Conservation (phyloP, 2,888 invertebrate species). For the Eupithecia abbreviata region DNA sequence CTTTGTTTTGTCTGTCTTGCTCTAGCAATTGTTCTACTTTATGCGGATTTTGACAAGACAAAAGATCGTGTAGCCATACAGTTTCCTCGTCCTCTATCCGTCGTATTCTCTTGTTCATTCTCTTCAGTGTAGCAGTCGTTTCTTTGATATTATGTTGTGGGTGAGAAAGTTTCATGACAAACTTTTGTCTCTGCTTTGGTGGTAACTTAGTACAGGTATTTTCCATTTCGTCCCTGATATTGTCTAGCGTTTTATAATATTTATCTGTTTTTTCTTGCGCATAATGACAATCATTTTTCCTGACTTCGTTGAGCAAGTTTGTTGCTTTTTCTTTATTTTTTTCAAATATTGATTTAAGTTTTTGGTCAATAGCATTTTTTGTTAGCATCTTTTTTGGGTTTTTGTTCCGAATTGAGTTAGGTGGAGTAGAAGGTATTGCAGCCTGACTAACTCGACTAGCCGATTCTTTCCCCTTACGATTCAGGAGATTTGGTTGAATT, state of each 20-base stretch:
- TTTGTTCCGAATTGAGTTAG: constrained; percentile 55
- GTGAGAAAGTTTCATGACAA: constrained; percentile 42
- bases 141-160: constrained; percentile 68
- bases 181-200: constrained; percentile 50
- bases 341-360: constrained; percentile 62
- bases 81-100: constrained; percentile 70
- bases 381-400: constrained; percentile 66
- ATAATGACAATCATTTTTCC: constrained; percentile 60
- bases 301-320: constrained; percentile 62
- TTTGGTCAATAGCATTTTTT: constrained; percentile 68
- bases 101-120: constrained; percentile 79
- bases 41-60: constrained; percentile 70
- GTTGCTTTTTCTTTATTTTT: constrained; percentile 69
- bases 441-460: constrained; percentile 24
- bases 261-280: constrained; percentile 62
- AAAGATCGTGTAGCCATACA: constrained; percentile 77
- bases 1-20: constrained; percentile 72
- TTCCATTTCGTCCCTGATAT: constrained; percentile 60
- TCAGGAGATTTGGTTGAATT: constrained; percentile 66
- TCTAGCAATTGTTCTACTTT: constrained; percentile 74
- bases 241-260: constrained; percentile 55
- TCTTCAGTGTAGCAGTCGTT: constrained; percentile 78
- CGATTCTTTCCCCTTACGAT: constrained; percentile 56
- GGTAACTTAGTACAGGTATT: constrained; percentile 48
- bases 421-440: constrained; percentile 57